Evolutionary conservation across 2,888 invertebrate genomes (phyloP), one percentile per base, ranked within the genome.

Genomic region (Dendrolimus pini): DNA sequence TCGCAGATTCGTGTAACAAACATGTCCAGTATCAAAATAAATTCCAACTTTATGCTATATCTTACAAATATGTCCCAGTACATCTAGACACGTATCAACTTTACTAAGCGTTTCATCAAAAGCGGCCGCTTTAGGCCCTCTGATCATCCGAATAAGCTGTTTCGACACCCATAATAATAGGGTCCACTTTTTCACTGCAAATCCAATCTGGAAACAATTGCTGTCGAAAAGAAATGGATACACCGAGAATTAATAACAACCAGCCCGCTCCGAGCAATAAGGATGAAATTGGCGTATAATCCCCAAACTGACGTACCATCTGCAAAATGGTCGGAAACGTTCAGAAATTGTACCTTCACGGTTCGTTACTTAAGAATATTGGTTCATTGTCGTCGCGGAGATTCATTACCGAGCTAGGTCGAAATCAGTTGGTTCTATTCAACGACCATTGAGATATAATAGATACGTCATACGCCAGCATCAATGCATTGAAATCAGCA

Each of bases 291-390:
- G 78, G 75, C 76, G 74, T 78, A 77, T 72, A 78, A 78, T 78
- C 74, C 47, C 47, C 47, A 47, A 47, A 47, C 47, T 41, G 41
- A 54, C 12, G 10, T 54, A 30, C 54, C 69, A 82, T 82, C 83
- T 82, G 83, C 73, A 72, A 75, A 78, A 75, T 70, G 72, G 74
- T 70, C 70, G 72, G 72, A 73, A 71, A 70, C 69, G 71, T 68
- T 69, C 72, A 70, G 78, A 78, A 81, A 81, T 82, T 82, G 80
- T 77, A 74, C 70, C 70, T 71, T 75, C 69, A 71, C 79, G 79
- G 77, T 82, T 82, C 83, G 82, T 82, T 82, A 83, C 71, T 67
- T 71, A 67, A 67, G 77, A 81, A 83, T 81, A 81, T 80, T 81
- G 82, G 79, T 80, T 77, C 78, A 77, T 77, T 78, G 81, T 80